A percentile compares a stretch with the other conserved stretches of the same genome.
Conservation (phyloP, 2,888 invertebrate species). For the Eupelmus urozonus region DNA sequence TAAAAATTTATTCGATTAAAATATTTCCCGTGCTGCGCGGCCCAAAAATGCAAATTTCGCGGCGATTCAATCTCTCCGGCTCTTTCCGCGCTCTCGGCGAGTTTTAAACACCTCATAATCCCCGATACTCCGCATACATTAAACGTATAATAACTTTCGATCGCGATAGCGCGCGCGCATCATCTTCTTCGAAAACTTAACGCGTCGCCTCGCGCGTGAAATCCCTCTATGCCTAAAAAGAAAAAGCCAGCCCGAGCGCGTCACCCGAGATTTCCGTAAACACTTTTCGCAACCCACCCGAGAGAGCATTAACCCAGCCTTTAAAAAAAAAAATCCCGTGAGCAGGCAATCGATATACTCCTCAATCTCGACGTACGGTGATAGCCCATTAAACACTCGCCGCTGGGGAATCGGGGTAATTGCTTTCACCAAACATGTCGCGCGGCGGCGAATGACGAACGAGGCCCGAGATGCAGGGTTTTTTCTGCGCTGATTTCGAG, state of each 20-base stretch:
- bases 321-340: constrained; percentile 12
- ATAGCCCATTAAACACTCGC: constrained; percentile 38
- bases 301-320: constrained; percentile 40
- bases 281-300: too few species aligned
- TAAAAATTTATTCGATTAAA: neutral
- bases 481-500: too few species aligned
- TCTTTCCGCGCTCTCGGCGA: neutral
- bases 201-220: constrained; percentile 10
- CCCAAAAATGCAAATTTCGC: neutral
- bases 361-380: constrained; percentile 20
- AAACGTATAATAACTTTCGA: constrained; percentile 48
- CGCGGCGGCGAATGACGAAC: constrained; percentile 38
- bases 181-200: constrained; percentile 8
- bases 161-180: constrained; percentile 27
- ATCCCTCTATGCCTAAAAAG: neutral
- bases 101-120: constrained; percentile 2
- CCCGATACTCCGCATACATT: constrained; percentile 30
- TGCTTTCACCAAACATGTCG: constrained; percentile 54
- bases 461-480: neutral
- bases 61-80: neutral
- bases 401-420: constrained; percentile 23
- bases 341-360: constrained; percentile 49
- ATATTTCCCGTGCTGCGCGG: neutral
- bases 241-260: neutral
- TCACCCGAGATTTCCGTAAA: constrained; percentile 24